These are phyloP conservation scores for Mastacembelus armatus DNA, from an alignment of 2,797 vertebrate genomes.

Conservation along the genomic window DNA sequence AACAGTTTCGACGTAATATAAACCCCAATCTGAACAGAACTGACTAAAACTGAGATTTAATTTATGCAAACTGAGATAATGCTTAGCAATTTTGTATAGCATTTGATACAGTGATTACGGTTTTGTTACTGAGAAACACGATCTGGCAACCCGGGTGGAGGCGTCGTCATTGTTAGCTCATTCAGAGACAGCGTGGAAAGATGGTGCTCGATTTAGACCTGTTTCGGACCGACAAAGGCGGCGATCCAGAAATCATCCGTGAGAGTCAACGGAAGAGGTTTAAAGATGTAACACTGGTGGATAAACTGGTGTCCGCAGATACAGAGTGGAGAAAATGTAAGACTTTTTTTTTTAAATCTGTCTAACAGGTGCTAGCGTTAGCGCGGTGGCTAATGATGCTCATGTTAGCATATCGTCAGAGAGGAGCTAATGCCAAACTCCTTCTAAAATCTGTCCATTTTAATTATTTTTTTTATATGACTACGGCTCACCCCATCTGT, in stretches of 20 bases:
- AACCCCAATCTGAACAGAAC: too few relatives aligned
- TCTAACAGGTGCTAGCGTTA: slow-evolving; percentile 26
- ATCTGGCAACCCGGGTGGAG: slow-evolving; percentile 42
- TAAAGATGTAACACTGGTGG: slow-evolving; percentile 93
- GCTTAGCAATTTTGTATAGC: too few relatives aligned
- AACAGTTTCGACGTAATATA: too few relatives aligned
- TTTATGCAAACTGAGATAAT: too few relatives aligned
- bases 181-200: slow-evolving; percentile 47
- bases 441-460: neutral
- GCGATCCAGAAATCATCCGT: slow-evolving; percentile 89
- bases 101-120: neutral
- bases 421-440: neutral
- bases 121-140: neutral
- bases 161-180: neutral
- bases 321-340: slow-evolving; percentile 95
- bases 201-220: slow-evolving; percentile 96
- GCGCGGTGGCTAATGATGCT: slow-evolving; percentile 49
- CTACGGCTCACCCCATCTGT: rapidly evolving
- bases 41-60: too few relatives aligned
- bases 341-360: slow-evolving; percentile 39
- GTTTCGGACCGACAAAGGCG: slow-evolving; percentile 95
- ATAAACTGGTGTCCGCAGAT: slow-evolving; percentile 90
- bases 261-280: slow-evolving; percentile 93
- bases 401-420: slow-evolving; percentile 15
- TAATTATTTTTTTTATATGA: neutral